Conservation (phyloP, 1,140 invertebrate genomes). For the Platyscapa corneri region DNA sequence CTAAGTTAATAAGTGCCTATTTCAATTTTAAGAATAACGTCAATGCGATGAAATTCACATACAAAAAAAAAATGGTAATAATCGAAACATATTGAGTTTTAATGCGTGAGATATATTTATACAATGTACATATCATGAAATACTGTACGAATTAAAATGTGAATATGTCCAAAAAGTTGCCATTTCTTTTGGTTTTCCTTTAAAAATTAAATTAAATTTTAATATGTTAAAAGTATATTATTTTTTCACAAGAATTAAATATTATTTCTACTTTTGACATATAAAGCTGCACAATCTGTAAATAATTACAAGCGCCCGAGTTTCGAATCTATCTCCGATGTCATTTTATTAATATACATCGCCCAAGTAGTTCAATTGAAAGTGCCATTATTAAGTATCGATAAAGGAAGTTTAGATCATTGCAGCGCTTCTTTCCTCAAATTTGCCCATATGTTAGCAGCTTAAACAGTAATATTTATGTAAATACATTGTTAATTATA, state of each 20-base stretch:
- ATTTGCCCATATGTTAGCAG: conserved; percentile 17
- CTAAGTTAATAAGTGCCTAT: conserved; percentile 19
- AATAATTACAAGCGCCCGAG: not conserved
- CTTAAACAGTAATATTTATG: not conserved
- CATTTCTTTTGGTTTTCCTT: too few species aligned
- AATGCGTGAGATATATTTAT: not conserved
- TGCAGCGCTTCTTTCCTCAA: not conserved
- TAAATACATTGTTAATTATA: too few species aligned
- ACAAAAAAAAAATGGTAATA: not conserved
- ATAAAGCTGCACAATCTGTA: too few species aligned
- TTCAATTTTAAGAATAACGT: conserved; percentile 4
- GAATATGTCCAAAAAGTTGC: too few species aligned
- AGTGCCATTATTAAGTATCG: conserved; percentile 1
- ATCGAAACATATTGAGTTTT: not conserved
- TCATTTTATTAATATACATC: too few species aligned
- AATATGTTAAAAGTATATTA: not conserved
- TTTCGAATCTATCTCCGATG: not conserved
- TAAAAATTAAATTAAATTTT: not conserved
- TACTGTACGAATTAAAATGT: not conserved
- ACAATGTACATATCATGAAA: not conserved
- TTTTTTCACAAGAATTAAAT: not conserved
- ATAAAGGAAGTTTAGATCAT: not conserved
- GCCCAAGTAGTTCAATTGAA: not conserved
- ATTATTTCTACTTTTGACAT: too few species aligned
- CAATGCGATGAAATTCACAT: not conserved